A percentile compares a stretch with the other conserved stretches of the same genome.
Conservation (phyloP, 2,797 vertebrate genomes). For the Oreortyx pictus region DNA sequence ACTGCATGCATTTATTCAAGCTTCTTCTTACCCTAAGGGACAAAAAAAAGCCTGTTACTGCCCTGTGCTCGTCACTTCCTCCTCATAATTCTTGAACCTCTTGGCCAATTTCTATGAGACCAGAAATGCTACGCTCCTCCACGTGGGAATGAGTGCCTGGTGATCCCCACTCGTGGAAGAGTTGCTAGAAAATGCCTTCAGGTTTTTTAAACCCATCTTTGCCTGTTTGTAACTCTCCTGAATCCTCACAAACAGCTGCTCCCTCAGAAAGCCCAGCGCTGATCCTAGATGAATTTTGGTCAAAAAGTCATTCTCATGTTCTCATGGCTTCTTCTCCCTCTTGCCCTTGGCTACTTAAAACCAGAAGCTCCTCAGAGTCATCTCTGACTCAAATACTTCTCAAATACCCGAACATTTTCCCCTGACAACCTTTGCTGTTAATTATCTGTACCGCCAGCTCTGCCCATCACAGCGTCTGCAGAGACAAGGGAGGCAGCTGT, state of each 20-base stretch:
- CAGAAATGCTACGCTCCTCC: neutral
- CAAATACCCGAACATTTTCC: neutral
- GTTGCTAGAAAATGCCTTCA: neutral
- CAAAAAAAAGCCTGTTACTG: neutral
- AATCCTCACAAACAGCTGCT: neutral
- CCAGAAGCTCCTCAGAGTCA: neutral
- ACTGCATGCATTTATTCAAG: neutral
- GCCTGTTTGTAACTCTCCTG: neutral
- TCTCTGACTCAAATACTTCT: neutral
- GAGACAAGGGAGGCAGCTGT: neutral
- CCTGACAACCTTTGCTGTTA: neutral
- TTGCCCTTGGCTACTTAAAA: neutral
- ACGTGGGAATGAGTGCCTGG: neutral
- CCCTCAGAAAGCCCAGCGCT: neutral
- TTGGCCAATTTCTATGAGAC: neutral
- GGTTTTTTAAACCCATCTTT: neutral
- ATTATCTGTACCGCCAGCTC: neutral
- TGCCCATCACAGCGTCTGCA: neutral
- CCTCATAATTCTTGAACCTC: neutral
- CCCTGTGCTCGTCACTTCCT: neutral
- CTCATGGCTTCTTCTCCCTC: neutral
- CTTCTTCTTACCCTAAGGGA: constrained; percentile 1
- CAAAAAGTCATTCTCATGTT: neutral
- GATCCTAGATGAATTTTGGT: neutral
- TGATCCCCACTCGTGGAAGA: neutral